Evolutionary conservation across 2,888 invertebrate genomes (phyloP).

Genomic region (Protonemura montana): DNA sequence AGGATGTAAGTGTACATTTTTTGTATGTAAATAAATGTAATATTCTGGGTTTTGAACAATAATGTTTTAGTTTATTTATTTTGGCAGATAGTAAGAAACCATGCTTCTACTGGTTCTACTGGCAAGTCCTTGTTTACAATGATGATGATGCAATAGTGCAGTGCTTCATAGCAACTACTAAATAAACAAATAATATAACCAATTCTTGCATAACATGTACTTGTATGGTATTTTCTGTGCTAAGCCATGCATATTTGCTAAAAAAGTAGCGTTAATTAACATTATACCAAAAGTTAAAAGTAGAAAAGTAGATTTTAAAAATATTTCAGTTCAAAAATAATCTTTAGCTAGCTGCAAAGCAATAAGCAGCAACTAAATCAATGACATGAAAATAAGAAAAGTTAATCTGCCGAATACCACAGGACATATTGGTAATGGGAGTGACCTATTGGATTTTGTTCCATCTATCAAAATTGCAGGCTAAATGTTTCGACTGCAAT

Average conservation of each 20-base stretch:
- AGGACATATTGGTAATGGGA: no score
- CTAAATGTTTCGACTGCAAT: no score
- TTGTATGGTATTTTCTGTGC: neutral
- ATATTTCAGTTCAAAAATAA: neutral
- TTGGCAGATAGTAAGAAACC: neutral
- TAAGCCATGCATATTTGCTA: neutral
- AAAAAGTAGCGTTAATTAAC: neutral
- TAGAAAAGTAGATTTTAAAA: neutral
- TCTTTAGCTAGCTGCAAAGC: neutral
- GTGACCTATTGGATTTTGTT: no score
- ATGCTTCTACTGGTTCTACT: neutral
- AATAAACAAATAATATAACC: no score
- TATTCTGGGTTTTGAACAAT: neutral
- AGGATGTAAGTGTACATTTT: neutral
- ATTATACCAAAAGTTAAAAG: neutral
- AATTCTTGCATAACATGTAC: no score
- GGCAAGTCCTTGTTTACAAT: neutral
- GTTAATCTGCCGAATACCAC: no score
- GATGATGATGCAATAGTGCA: neutral
- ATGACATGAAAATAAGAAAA: no score
- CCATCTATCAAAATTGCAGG: no score
- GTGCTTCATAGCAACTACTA: no score
- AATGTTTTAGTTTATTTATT: neutral
- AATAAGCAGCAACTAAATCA: neutral
- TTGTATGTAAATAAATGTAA: neutral